These are phyloP conservation scores for Geotrupes spiniger DNA, from an alignment of 2,888 invertebrate genomes.

Conservation along the genomic window DNA sequence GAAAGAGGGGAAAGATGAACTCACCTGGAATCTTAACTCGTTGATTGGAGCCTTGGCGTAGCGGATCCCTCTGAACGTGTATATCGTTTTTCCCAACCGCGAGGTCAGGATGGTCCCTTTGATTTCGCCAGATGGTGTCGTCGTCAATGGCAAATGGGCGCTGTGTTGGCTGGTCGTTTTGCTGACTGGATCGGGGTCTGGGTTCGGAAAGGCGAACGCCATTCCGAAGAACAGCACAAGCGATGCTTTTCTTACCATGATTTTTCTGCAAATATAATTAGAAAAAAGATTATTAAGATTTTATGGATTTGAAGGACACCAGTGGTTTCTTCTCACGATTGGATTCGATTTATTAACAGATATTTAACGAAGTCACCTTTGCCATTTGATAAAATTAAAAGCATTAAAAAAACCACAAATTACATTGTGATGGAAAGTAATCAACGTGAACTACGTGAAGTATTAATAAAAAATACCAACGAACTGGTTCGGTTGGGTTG, in stretches of 20 bases:
- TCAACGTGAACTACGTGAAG: too few relatives aligned
- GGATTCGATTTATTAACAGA: too few relatives aligned
- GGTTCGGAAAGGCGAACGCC: slow-evolving; percentile 21
- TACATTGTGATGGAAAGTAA: too few relatives aligned
- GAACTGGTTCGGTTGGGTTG: too few relatives aligned
- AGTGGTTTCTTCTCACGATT: not conserved
- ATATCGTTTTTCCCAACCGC: slow-evolving; percentile 33
- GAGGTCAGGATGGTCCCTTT: slow-evolving; percentile 32
- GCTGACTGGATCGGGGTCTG: slow-evolving; percentile 23
- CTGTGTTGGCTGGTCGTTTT: slow-evolving; percentile 30
- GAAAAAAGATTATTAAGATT: slow-evolving; percentile 8
- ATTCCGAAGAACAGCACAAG: slow-evolving; percentile 20
- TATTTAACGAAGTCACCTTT: too few relatives aligned
- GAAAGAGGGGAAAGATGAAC: not conserved
- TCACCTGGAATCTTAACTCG: slow-evolving; percentile 46
- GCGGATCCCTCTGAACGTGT: slow-evolving; percentile 33
- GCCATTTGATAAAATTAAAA: too few relatives aligned
- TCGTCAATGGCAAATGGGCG: slow-evolving; percentile 27
- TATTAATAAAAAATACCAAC: too few relatives aligned
- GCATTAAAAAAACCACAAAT: too few relatives aligned
- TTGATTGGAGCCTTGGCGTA: slow-evolving; percentile 40
- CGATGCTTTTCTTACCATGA: slow-evolving; percentile 18
- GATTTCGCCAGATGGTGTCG: slow-evolving; percentile 31
- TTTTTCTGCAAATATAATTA: not conserved
- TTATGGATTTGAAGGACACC: not conserved